Evolutionary conservation across 2,888 invertebrate genomes (phyloP), one percentile per base, ranked within the genome.

Genomic region (Eilema sororculum): DNA sequence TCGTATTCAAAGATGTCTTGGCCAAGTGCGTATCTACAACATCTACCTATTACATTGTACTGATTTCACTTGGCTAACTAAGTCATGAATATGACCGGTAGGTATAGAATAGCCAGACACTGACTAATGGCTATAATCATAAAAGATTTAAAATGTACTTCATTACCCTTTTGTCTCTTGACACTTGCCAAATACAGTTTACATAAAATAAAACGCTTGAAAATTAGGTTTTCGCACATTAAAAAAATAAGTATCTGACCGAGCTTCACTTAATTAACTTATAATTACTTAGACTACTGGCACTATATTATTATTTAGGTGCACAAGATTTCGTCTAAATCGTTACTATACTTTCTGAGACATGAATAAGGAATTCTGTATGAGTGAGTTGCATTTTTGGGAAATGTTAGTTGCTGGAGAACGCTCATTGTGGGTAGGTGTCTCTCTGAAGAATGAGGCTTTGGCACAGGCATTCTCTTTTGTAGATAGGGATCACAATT

Each of bases 51-150:
- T 52, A 52, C 9, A 68, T 63, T 56, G 33, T 24, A 52, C 72
- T 65, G 57, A 46, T 52, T 52, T 58, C 69, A 37, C 68, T 76
- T 78, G 67, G 70, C 52, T 52, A 41, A 46, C 41, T 24, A 30
- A 56, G 22, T n/a, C 56, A 22, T 24, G 24, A 41, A 37, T 62
- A 65, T 56, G 30, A 20, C 46, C 12, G 28, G 20, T 22, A 63
- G 41, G n/a, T 63, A 22, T 22, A 22, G 61, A 28, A 37, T 37
- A 12, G 20, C 8, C 13, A 60, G 41, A 52, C 52, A 52, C n/a
- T n/a, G 20, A 52, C n/a, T 52, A 52, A 52, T 52, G 52, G n/a
- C 52, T 52, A 52, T 52, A 52, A 52, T 52, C 52, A 52, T 52
- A 52, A 52, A 52, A 52, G 20, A 52, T 52, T 52, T 52, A n/a